Evolutionary conservation across 2,113 vertebrate species (phyloP).

Genomic region (Platanista minor): DNA sequence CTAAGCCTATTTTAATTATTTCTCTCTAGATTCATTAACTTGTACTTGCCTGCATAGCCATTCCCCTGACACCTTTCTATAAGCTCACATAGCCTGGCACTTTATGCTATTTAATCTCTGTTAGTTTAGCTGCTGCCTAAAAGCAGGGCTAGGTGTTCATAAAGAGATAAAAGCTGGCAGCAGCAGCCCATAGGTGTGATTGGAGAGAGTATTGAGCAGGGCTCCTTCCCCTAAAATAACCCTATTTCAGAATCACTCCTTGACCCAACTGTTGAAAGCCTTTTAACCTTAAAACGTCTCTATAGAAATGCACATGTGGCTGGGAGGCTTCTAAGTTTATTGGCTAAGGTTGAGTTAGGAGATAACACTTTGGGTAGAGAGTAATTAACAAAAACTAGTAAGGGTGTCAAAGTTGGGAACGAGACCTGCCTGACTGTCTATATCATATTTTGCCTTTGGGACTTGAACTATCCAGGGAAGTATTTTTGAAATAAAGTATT

Average conservation of each 20-base stretch:
- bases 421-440: neutral
- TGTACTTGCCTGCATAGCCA: neutral
- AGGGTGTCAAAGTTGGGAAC: neutral
- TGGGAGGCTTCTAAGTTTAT: neutral
- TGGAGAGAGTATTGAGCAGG: neutral
- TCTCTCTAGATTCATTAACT: conserved; percentile 23
- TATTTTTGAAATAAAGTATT: neutral
- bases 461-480: neutral
- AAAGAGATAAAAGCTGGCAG: neutral
- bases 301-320: neutral
- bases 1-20: neutral
- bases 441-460: neutral
- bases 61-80: neutral
- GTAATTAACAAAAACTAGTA: neutral
- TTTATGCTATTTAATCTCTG: neutral
- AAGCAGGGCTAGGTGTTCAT: neutral
- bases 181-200: neutral
- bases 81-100: neutral
- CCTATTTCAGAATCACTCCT: neutral
- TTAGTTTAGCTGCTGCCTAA: neutral
- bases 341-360: neutral
- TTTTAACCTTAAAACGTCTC: neutral
- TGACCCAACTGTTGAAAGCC: neutral
- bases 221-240: neutral
- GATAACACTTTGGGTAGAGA: neutral